phyloP scores from a whole-genome alignment of 1,140 invertebrate genomes.

The Trypoxylus dichotomus region DNA sequence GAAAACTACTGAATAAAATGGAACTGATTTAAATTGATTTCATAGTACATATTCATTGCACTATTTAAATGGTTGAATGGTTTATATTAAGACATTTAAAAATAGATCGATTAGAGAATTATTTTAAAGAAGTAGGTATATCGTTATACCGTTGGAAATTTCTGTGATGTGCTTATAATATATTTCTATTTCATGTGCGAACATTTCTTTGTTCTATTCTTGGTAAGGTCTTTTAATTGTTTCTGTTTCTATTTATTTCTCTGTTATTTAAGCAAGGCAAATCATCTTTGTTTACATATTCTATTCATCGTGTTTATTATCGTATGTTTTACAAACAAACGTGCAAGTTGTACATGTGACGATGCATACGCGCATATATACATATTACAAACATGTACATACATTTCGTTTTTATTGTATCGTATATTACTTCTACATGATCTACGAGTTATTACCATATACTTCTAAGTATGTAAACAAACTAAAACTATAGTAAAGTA shows the following conservation, averaged over 20 bases:
- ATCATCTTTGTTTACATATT: slow-evolving; percentile 9
- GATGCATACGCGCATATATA: not conserved
- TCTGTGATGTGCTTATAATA: too few species aligned
- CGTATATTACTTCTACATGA: not conserved
- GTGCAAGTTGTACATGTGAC: not conserved
- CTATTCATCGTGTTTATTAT: slow-evolving; percentile 13
- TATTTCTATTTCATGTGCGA: not conserved
- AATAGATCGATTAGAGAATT: too few species aligned
- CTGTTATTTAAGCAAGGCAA: not conserved
- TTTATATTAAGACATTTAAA: too few species aligned
- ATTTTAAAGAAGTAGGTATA: too few species aligned
- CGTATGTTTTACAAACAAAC: slow-evolving; percentile 14
- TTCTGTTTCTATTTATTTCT: slow-evolving; percentile 10
- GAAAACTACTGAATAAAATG: too few species aligned
- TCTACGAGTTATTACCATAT: not conserved
- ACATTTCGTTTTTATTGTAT: not conserved
- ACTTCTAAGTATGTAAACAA: not conserved
- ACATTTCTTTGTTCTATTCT: slow-evolving; percentile 12
- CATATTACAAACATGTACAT: not conserved
- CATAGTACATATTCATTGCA: too few species aligned
- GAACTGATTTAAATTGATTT: too few species aligned
- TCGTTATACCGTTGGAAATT: too few species aligned
- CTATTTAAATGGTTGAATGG: too few species aligned
- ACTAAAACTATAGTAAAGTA: too few species aligned
- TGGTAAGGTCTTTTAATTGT: not conserved